A percentile compares a stretch with the other conserved stretches of the same genome.
Conservation (phyloP, 2,888 invertebrate species). For the Plagodis dolabraria region DNA sequence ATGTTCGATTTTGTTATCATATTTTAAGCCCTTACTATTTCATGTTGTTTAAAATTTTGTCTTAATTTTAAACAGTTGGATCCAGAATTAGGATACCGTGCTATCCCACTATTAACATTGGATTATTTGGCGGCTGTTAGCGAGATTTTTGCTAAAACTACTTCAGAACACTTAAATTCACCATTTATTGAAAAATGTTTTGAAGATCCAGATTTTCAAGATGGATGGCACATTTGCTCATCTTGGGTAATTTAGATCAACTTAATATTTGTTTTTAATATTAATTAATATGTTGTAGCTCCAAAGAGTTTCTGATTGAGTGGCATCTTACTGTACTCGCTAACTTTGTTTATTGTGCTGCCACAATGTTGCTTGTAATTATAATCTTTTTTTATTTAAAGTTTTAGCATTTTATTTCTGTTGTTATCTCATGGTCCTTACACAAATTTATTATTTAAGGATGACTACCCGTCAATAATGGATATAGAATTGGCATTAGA, state of each 20-base stretch:
- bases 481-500: constrained; percentile 87
- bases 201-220: constrained; percentile 64
- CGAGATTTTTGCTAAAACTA: constrained; percentile 58
- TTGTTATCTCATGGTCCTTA: too few relatives aligned
- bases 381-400: too few relatives aligned
- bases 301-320: too few relatives aligned
- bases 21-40: not conserved
- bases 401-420: too few relatives aligned
- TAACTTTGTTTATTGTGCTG: too few relatives aligned
- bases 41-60: not conserved
- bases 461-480: constrained; percentile 78
- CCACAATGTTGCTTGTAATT: too few relatives aligned
- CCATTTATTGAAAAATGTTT: constrained; percentile 68
- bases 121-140: constrained; percentile 69
- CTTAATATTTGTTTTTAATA: not conserved
- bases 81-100: constrained; percentile 73
- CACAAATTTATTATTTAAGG: constrained; percentile 50
- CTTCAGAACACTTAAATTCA: constrained; percentile 63
- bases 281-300: too few relatives aligned
- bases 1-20: too few relatives aligned
- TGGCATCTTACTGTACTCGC: too few relatives aligned
- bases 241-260: constrained; percentile 56
- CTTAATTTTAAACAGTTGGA: constrained; percentile 51
- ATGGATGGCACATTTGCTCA: constrained; percentile 72
- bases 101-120: constrained; percentile 69